Conservation (phyloP, 2,888 invertebrate genomes). For the Rhogogaster chlorosoma region DNA sequence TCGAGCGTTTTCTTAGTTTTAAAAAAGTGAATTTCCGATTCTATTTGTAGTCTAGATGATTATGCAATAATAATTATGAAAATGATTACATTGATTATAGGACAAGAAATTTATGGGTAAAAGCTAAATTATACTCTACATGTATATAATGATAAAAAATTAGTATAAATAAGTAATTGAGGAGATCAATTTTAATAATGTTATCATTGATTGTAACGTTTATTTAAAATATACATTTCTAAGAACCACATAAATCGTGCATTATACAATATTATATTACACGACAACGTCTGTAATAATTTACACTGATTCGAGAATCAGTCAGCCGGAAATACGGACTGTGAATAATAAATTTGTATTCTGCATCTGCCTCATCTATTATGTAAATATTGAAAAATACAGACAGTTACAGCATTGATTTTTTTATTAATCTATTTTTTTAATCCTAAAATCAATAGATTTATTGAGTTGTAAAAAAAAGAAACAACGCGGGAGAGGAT, state of each 20-base stretch:
- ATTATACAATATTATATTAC: conserved; percentile 35
- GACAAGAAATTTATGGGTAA: not conserved
- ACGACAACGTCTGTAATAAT: not conserved
- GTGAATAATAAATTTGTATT: conserved; percentile 5
- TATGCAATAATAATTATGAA: conserved; percentile 19
- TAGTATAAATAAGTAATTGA: not conserved
- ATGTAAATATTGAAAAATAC: conserved; percentile 42
- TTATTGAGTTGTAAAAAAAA: too few relatives aligned
- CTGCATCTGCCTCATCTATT: conserved; percentile 9
- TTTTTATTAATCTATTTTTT: conserved; percentile 6
- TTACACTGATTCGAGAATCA: not conserved
- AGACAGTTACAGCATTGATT: conserved; percentile 33
- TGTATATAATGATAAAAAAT: conserved; percentile 15
- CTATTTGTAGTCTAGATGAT: not conserved
- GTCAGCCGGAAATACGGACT: not conserved
- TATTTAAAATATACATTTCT: conserved; percentile 35
- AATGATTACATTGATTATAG: not conserved
- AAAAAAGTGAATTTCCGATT: not conserved
- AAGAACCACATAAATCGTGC: conserved; percentile 29
- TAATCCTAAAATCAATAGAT: not conserved
- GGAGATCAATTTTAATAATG: conserved; percentile 39
- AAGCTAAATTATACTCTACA: conserved; percentile 27
- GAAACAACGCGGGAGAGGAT: too few relatives aligned
- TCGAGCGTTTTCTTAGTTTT: not conserved
- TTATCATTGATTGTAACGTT: conserved; percentile 19